Evolutionary conservation across 2,888 invertebrate genomes (phyloP).

Genomic region (Nomada goodeniana): DNA sequence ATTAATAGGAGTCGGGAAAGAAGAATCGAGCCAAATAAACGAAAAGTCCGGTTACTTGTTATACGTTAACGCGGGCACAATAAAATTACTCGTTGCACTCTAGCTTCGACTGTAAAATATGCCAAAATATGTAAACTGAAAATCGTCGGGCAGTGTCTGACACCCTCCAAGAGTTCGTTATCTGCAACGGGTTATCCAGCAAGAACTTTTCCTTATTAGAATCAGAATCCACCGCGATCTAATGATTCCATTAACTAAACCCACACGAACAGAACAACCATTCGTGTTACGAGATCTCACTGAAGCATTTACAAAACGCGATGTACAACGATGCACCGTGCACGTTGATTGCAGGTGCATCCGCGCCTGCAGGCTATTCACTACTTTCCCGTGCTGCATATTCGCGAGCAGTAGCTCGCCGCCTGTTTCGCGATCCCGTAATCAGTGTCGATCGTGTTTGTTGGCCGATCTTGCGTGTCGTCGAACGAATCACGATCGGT

Average conservation of each 20-base stretch:
- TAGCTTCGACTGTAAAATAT: too few relatives aligned
- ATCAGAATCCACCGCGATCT: not conserved
- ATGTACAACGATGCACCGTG: constrained; percentile 41
- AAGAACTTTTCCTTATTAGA: too few relatives aligned
- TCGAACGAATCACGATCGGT: constrained; percentile 61
- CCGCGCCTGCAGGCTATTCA: constrained; percentile 35
- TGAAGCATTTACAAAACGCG: constrained; percentile 22
- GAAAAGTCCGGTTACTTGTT: too few relatives aligned
- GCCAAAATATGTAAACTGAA: too few relatives aligned
- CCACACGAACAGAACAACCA: not conserved
- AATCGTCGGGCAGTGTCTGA: too few relatives aligned
- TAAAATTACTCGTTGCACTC: too few relatives aligned
- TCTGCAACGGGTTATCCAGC: too few relatives aligned
- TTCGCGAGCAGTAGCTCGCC: constrained; percentile 24
- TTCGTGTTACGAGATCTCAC: not conserved
- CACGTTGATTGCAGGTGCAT: constrained; percentile 66
- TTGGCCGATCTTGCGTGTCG: constrained; percentile 64
- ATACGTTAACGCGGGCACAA: too few relatives aligned
- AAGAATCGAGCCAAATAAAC: too few relatives aligned
- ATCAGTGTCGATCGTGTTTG: constrained; percentile 72
- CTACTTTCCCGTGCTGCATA: not conserved
- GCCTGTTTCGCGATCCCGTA: constrained; percentile 50
- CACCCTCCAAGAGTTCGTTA: too few relatives aligned
- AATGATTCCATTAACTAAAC: not conserved
- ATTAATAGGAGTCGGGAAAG: too few relatives aligned